phyloP scores from a whole-genome alignment of 2,797 vertebrate genomes.

The Rhincodon typus region DNA sequence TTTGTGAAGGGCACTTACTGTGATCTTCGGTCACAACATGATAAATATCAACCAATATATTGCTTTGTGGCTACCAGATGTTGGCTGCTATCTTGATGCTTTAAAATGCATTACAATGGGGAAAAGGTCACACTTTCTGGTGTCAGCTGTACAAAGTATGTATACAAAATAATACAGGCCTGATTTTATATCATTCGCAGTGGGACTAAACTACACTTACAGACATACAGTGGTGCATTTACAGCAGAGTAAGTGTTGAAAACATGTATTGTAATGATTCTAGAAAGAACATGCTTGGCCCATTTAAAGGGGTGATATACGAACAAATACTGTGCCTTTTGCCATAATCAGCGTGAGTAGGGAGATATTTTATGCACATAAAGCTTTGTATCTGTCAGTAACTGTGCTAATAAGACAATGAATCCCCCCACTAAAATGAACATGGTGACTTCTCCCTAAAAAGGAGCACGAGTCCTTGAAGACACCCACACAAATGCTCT shows the following conservation, averaged over 20 bases:
- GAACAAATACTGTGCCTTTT: background rate
- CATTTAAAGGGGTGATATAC: background rate
- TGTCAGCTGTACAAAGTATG: conserved; percentile 36
- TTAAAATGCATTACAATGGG: conserved; percentile 38
- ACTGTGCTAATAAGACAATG: background rate
- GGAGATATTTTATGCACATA: background rate
- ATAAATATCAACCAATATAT: conserved; percentile 38
- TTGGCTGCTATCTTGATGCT: conserved; percentile 37
- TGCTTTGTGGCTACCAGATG: conserved; percentile 37
- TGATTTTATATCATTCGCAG: conserved; percentile 29
- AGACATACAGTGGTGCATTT: background rate
- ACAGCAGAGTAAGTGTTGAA: conserved; percentile 6
- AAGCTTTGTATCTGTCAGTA: background rate
- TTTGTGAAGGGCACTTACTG: conserved; percentile 37
- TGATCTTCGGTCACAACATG: conserved; percentile 35
- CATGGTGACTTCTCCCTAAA: background rate
- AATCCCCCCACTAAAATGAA: background rate
- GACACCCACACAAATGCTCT: background rate
- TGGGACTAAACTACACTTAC: conserved; percentile 30
- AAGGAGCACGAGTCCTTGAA: background rate
- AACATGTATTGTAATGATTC: background rate
- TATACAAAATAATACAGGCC: conserved; percentile 35
- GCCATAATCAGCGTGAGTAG: background rate
- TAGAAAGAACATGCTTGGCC: background rate
- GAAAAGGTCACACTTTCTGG: conserved; percentile 36